Conservation (phyloP, 92 coral and sea anemone species). For the Umimayanthus chanpuru region DNA sequence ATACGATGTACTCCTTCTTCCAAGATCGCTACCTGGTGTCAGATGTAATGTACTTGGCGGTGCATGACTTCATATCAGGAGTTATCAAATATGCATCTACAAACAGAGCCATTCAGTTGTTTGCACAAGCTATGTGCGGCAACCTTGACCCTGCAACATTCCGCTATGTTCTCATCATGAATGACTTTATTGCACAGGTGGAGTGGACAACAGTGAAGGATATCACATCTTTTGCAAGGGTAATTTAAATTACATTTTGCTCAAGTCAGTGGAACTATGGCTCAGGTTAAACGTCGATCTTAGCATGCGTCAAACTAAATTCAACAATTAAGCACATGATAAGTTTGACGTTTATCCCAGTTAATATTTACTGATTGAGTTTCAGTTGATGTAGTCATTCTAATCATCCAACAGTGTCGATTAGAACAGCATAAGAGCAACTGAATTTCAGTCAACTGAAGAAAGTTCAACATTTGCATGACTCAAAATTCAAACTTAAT, state of each 20-base stretch:
- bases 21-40: conserved; percentile 83
- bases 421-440: no score
- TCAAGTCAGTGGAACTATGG: not conserved
- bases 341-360: no score
- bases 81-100: conserved; percentile 67
- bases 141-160: conserved; percentile 87
- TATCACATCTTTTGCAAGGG: conserved; percentile 77
- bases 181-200: conserved; percentile 83
- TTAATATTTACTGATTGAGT: no score
- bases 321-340: no score
- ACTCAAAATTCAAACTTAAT: no score
- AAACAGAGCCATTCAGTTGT: conserved; percentile 77
- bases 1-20: conserved; percentile 77
- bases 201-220: conserved; percentile 87
- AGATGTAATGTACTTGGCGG: conserved; percentile 73
- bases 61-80: conserved; percentile 88
- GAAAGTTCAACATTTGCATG: no score
- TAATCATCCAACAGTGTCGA: no score
- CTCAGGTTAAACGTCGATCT: no score
- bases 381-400: no score
- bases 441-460: no score
- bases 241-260: not conserved
- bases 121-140: conserved; percentile 95
- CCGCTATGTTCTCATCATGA: conserved; percentile 83
- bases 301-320: no score